These are phyloP conservation scores for Eonycteris spelaea DNA, from an alignment of 2,113 vertebrate species.

Conservation along the genomic window DNA sequence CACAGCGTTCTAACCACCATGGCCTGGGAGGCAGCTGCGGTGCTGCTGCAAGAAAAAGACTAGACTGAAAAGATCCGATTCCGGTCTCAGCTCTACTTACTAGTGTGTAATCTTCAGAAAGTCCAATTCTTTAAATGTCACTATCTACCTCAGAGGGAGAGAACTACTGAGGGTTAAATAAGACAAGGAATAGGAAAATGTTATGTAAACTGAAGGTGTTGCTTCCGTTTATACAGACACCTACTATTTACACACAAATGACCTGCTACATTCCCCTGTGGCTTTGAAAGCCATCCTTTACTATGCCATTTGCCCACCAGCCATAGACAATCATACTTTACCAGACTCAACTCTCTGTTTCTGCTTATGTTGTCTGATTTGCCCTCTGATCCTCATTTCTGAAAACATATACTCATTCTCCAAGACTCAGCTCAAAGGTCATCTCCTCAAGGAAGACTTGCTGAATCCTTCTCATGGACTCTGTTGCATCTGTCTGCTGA, in stretches of 20 bases:
- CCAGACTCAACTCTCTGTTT: not conserved
- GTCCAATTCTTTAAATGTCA: not conserved
- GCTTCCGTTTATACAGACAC: not conserved
- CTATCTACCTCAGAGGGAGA: not conserved
- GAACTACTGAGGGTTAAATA: not conserved
- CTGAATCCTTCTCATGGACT: not conserved
- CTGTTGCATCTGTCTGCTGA: not conserved
- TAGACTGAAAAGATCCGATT: not conserved
- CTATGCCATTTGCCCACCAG: not conserved
- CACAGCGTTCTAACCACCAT: not conserved
- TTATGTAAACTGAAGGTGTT: not conserved
- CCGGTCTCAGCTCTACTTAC: not conserved
- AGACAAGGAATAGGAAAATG: constrained; percentile 1
- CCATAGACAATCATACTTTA: not conserved
- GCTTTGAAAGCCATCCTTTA: constrained; percentile 17
- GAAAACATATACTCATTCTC: constrained; percentile 33
- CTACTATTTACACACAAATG: constrained; percentile 23
- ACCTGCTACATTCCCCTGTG: not conserved
- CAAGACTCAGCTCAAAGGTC: constrained; percentile 5
- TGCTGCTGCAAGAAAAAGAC: not conserved
- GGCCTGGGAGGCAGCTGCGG: not conserved
- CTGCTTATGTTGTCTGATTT: constrained; percentile 2
- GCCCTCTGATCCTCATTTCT: not conserved
- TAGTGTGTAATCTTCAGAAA: constrained; percentile 6
- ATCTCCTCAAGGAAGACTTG: not conserved